Conservation (phyloP, 2,113 vertebrate species). For the Raja brachyura region DNA sequence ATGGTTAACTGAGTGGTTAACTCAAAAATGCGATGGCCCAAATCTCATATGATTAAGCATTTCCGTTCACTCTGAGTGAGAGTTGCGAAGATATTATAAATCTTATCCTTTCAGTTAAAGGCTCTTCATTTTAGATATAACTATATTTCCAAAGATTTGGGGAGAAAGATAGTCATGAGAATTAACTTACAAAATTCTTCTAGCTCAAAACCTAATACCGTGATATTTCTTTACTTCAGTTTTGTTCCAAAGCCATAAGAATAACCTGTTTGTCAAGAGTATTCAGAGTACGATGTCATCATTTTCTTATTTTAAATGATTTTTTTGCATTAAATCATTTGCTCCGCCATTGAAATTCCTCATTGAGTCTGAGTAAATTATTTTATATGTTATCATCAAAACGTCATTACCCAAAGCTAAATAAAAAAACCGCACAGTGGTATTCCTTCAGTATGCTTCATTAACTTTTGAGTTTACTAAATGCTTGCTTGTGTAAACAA, state of each 20-base stretch:
- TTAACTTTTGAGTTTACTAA: conserved; percentile 46
- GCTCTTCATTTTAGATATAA: not conserved
- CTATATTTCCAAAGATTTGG: not conserved
- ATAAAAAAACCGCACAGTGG: not conserved
- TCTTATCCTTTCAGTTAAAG: not conserved
- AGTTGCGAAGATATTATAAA: not conserved
- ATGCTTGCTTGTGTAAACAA: conserved; percentile 42
- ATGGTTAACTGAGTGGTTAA: no score
- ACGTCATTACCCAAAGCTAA: not conserved
- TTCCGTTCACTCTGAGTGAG: not conserved
- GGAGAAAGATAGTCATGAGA: not conserved
- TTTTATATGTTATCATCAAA: not conserved
- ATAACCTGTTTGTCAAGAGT: not conserved
- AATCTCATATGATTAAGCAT: not conserved
- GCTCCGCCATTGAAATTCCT: not conserved
- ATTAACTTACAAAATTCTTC: not conserved
- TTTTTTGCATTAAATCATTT: not conserved
- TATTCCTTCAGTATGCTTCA: conserved; percentile 44
- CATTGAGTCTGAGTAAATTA: not conserved
- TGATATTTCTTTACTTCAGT: not conserved
- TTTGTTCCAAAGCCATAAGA: not conserved
- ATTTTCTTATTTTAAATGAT: not conserved
- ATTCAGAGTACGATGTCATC: not conserved
- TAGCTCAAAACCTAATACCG: not conserved
- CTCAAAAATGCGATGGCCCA: no score